Base-by-base conservation (phyloP, 30 jellyfish, hydroid and myxozoan genomes). In the Chironex yamaguchii region DNA sequence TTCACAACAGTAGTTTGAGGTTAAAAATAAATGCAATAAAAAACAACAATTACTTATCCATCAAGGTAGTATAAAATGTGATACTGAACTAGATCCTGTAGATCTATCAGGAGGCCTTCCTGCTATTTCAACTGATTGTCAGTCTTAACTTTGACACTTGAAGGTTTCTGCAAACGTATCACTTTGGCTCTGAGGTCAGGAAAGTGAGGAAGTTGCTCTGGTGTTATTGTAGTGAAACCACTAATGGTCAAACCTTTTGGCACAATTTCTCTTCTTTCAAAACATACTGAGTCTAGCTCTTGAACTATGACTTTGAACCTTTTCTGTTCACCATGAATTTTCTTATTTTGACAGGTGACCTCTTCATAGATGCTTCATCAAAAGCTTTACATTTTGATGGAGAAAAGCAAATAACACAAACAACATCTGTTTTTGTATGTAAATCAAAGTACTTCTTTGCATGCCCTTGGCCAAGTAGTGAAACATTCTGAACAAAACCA, bases 141-240 rank as follows among this genome's bases (percentile, higher is more conserved):
- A 54, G 71, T 54, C 31, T 54, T 54, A 32, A n/a, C 25, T 28
- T 54, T 54, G 31, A 54, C 71, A 54, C 71, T 54, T 54, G 71
- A 54, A 54, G 71, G 71, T 32, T 54, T 54, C 71, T 54, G 71
- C 71, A 54, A 54, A 54, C 25, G 21, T 54, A 54, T 54, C 21
- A 54, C 71, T 20, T 54, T 54, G 6, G 71, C 71, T 32, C 25
- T 54, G 31, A 54, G 71, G 71, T 54, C 25, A n/a, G 25, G 31
- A 32, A 54, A n/a, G n/a, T n/a, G n/a, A n/a, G n/a, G n/a, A n/a
- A n/a, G 71, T 54, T 54, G 71, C 71, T 54, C 71, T 54, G 71
- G 23, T 32, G 25, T 54, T n/a, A 54, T 54, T 54, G 71, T 54
- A 32, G 71, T 54, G 25, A 54, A 32, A 54, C 71, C 23, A 54